Percentiles rank a stretch among this genome's conserved stretches.
These are phyloP conservation scores for Etheostoma spectabile DNA, from an alignment of 2,113 vertebrate genomes.

Conservation along the genomic window DNA sequence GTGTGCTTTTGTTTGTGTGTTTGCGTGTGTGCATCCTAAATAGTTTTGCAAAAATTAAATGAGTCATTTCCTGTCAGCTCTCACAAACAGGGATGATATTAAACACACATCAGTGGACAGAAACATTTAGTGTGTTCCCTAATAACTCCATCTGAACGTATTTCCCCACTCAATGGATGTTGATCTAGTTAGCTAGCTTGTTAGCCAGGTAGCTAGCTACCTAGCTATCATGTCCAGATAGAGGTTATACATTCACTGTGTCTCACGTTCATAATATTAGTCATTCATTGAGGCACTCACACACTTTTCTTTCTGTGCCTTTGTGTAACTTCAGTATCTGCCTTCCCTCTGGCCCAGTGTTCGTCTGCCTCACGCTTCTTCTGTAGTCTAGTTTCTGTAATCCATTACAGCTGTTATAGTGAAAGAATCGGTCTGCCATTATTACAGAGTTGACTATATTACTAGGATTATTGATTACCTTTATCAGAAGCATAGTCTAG, in stretches of 20 bases:
- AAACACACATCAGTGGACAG: neutral
- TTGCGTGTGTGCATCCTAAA: neutral
- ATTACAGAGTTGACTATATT: neutral
- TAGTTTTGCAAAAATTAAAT: conserved; percentile 33
- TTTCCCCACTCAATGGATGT: neutral
- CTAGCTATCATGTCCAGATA: conserved; percentile 9
- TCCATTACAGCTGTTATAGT: conserved; percentile 16
- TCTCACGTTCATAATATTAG: conserved; percentile 36
- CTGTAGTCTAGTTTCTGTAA: conserved; percentile 10
- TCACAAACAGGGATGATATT: neutral
- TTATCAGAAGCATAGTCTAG: neutral
- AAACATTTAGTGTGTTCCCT: neutral
- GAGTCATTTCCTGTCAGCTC: conserved; percentile 42
- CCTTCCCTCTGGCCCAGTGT: conserved; percentile 24
- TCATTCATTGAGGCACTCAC: conserved; percentile 44
- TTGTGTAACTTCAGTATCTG: conserved; percentile 30
- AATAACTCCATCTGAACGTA: neutral
- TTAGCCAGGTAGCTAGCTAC: conserved; percentile 9
- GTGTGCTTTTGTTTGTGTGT: neutral
- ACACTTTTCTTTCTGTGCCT: conserved; percentile 42
- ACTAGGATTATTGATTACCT: neutral
- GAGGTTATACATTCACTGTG: conserved; percentile 14
- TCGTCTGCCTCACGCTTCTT: conserved; percentile 9
- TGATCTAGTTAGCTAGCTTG: neutral
- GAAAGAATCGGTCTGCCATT: conserved; percentile 18